Percentiles rank a stretch among this genome's conserved stretches.
phyloP scores from a whole-genome alignment of 2,888 invertebrate genomes.

The Volucella zonaria region DNA sequence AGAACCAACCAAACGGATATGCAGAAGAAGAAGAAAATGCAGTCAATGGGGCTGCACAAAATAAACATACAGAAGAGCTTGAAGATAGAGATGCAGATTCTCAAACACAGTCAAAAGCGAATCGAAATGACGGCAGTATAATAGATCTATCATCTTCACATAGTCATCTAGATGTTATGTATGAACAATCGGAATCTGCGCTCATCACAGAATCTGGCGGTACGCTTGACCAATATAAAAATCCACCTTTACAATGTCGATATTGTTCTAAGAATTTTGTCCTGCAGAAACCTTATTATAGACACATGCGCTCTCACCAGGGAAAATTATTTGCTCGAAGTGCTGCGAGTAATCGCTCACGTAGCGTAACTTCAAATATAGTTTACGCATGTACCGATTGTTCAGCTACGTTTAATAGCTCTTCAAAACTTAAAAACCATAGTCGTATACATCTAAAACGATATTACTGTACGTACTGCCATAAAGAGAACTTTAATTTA shows the following conservation, averaged over 20 bases:
- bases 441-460: conserved; percentile 54
- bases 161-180: conserved; percentile 58
- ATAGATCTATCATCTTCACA: conserved; percentile 4
- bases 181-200: conserved; percentile 68
- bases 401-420: conserved; percentile 53
- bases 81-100: background rate
- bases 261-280: conserved; percentile 59
- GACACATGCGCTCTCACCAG: conserved; percentile 52
- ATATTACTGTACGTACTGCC: conserved; percentile 47
- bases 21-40: background rate
- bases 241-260: conserved; percentile 42
- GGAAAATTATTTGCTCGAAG: conserved; percentile 26
- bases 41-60: background rate
- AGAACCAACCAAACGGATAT: background rate
- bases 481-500: conserved; percentile 33
- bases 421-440: conserved; percentile 43
- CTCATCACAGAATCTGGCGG: conserved; percentile 73
- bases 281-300: conserved; percentile 29
- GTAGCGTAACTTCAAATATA: background rate
- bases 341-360: conserved; percentile 21
- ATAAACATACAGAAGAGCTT: background rate
- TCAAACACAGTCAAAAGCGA: background rate
- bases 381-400: conserved; percentile 48
- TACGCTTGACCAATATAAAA: conserved; percentile 46
- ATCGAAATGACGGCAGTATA: background rate